Percentiles rank a stretch among this genome's conserved stretches.
These are phyloP conservation scores for Aporophyla lueneburgensis DNA, from an alignment of 2,888 invertebrate species.

Conservation along the genomic window DNA sequence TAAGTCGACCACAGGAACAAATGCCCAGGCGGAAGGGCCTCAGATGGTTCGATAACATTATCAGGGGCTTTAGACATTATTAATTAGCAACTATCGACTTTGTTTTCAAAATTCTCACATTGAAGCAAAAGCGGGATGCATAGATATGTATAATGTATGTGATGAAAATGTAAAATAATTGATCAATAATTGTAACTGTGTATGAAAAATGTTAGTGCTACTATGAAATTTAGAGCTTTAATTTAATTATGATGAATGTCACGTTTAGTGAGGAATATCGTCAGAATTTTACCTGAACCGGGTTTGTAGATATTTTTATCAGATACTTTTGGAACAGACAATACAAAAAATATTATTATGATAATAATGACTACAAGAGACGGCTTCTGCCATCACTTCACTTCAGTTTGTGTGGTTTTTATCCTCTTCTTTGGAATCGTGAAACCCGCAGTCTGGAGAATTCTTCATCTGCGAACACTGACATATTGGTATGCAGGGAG, in stretches of 20 bases:
- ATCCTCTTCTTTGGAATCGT: background rate
- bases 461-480: conserved; percentile 37
- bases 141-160: too few relatives aligned
- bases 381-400: too few relatives aligned
- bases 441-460: conserved; percentile 24
- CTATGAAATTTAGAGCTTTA: background rate
- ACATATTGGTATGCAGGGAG: conserved; percentile 41
- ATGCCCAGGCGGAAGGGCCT: too few relatives aligned
- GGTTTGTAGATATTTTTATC: background rate
- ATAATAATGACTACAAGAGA: too few relatives aligned
- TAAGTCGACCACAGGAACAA: too few relatives aligned
- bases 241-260: background rate
- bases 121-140: too few relatives aligned
- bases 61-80: background rate
- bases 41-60: too few relatives aligned
- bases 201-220: background rate
- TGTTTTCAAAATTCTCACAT: too few relatives aligned
- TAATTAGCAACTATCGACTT: too few relatives aligned
- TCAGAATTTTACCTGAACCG: too few relatives aligned
- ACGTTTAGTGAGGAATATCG: background rate
- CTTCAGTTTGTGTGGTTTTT: background rate
- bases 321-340: background rate
- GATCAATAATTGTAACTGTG: background rate
- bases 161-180: background rate
- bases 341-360: background rate